Conservation (phyloP, 2,113 vertebrate genomes). For the Myiagra hebetior region DNA sequence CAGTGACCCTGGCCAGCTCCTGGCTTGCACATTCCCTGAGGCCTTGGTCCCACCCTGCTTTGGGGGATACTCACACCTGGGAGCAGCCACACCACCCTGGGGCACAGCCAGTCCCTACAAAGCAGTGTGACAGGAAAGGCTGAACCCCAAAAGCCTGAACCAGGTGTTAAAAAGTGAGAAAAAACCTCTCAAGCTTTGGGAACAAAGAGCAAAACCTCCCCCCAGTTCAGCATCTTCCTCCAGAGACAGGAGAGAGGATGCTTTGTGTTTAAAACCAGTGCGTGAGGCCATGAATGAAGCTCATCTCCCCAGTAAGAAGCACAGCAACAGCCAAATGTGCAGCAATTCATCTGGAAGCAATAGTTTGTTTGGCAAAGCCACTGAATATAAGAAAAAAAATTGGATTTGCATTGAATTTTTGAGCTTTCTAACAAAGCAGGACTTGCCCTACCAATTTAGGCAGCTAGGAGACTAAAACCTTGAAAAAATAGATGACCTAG, state of each 20-base stretch:
- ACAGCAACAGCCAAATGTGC: neutral
- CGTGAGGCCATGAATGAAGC: neutral
- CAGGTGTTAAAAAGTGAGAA: neutral
- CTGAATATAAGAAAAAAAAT: neutral
- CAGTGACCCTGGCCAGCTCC: neutral
- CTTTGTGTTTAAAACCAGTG: neutral
- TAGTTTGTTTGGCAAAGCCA: neutral
- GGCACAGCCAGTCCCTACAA: neutral
- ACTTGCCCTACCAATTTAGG: neutral
- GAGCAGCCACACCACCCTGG: neutral
- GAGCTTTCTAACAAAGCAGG: neutral
- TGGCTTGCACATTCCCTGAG: neutral
- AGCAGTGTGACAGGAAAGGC: neutral
- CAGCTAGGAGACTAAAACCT: neutral
- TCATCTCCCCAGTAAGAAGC: neutral
- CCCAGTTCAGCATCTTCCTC: neutral
- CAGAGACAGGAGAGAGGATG: neutral
- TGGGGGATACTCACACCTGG: neutral
- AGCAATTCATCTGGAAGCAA: constrained; percentile 5
- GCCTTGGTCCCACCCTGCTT: neutral
- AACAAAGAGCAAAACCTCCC: neutral
- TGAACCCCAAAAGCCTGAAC: neutral
- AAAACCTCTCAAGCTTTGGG: neutral
- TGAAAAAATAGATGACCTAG: neutral
- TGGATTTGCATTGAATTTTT: neutral